phyloP scores from a whole-genome alignment of 2,113 vertebrate genomes.

The Rhabdomys dilectus region DNA sequence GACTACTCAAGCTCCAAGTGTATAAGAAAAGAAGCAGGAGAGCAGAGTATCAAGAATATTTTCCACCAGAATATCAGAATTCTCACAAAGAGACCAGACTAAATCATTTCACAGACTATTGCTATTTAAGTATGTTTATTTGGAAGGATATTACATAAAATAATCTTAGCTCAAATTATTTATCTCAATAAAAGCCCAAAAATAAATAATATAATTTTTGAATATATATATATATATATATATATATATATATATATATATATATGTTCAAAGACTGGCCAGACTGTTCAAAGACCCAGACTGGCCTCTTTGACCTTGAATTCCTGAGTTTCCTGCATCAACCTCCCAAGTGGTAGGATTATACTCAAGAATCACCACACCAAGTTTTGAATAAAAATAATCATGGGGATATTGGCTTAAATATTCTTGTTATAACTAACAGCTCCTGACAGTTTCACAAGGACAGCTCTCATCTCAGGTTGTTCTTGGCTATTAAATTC shows the following conservation, averaged over 20 bases:
- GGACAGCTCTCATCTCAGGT: background rate
- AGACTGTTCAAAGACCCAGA: no score
- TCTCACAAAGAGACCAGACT: background rate
- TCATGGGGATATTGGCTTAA: background rate
- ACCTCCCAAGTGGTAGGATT: background rate
- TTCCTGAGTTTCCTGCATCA: background rate
- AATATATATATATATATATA: no score
- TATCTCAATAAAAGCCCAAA: background rate
- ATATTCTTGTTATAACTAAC: background rate
- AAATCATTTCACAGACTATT: background rate
- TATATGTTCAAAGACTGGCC: no score
- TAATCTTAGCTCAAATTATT: background rate
- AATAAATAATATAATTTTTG: background rate
- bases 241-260: no score
- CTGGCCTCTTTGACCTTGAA: background rate
- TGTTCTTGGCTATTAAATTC: background rate
- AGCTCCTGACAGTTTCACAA: background rate
- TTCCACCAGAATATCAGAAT: constrained; percentile 29
- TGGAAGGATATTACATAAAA: background rate
- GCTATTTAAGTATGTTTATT: background rate
- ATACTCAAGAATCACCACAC: no score
- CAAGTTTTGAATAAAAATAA: background rate
- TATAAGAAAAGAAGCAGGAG: background rate
- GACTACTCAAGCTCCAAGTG: background rate
- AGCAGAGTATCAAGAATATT: background rate